Conservation (phyloP, 2,797 vertebrate species). For the Ceryle rudis region DNA sequence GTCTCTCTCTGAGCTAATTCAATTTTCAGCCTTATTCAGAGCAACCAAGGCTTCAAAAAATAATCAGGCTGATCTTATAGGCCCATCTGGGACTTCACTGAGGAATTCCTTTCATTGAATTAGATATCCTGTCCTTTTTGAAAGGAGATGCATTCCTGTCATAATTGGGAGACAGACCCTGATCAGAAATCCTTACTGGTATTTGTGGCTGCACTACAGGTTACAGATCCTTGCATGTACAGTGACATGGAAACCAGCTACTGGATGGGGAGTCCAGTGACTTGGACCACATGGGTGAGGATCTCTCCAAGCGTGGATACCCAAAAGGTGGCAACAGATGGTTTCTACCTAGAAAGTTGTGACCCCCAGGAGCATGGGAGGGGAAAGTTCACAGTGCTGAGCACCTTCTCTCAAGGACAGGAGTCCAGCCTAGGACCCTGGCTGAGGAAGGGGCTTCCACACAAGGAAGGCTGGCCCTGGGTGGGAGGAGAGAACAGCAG, state of each 20-base stretch:
- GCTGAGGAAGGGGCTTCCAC: background rate
- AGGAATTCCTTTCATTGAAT: conserved; percentile 80
- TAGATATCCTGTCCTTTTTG: conserved; percentile 74
- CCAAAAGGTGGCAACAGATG: rapidly evolving
- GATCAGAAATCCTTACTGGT: conserved; percentile 79
- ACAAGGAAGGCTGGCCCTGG: background rate
- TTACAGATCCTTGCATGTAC: conserved; percentile 68
- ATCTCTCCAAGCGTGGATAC: background rate
- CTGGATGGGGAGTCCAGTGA: background rate
- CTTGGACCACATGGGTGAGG: background rate
- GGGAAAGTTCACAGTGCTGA: background rate
- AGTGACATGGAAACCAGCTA: conserved; percentile 41
- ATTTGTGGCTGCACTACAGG: conserved; percentile 68
- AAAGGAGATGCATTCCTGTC: conserved; percentile 76
- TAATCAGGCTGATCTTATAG: conserved; percentile 66
- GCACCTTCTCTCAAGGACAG: background rate
- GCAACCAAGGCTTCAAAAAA: conserved; percentile 39
- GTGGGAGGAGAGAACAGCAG: background rate
- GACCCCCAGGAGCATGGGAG: too few relatives aligned
- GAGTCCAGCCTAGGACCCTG: background rate
- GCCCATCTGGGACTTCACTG: conserved; percentile 56
- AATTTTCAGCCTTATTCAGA: conserved; percentile 61
- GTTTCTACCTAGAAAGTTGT: background rate
- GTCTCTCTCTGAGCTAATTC: conserved; percentile 61
- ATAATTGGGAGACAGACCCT: conserved; percentile 79